A percentile compares a stretch with the other conserved stretches of the same genome.
phyloP scores from a whole-genome alignment of 1,140 invertebrate genomes.

The Phenacoccus solenopsis region DNA sequence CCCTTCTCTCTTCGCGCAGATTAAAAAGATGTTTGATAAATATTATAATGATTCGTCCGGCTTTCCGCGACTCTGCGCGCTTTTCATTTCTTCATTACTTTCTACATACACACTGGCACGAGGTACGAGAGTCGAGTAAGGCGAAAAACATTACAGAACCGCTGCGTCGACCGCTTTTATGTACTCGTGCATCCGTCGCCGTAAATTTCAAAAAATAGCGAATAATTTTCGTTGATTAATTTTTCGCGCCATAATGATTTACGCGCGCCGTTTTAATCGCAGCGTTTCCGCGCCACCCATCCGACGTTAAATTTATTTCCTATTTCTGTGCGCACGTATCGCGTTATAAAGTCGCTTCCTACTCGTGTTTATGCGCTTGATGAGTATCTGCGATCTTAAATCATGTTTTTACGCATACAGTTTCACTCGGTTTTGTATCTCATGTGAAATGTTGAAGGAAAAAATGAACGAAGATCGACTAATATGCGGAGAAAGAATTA shows the following conservation, averaged over 20 bases:
- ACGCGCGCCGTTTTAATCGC: neutral
- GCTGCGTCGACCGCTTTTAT: too few relatives aligned
- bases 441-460: too few relatives aligned
- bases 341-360: neutral
- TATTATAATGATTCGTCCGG: neutral
- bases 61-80: neutral
- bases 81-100: neutral
- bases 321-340: neutral
- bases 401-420: too few relatives aligned
- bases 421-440: too few relatives aligned
- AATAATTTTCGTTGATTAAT: neutral
- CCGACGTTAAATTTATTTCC: neutral
- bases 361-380: too few relatives aligned
- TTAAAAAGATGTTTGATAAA: conserved; percentile 3
- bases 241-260: neutral
- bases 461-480: too few relatives aligned
- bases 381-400: too few relatives aligned
- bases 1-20: neutral
- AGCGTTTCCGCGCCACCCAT: too few relatives aligned
- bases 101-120: neutral
- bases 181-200: neutral
- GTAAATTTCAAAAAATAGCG: neutral
- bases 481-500: too few relatives aligned
- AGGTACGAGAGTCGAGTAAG: too few relatives aligned
- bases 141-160: too few relatives aligned